Conservation (phyloP, 2,797 vertebrate species). For the Allobates femoralis region DNA sequence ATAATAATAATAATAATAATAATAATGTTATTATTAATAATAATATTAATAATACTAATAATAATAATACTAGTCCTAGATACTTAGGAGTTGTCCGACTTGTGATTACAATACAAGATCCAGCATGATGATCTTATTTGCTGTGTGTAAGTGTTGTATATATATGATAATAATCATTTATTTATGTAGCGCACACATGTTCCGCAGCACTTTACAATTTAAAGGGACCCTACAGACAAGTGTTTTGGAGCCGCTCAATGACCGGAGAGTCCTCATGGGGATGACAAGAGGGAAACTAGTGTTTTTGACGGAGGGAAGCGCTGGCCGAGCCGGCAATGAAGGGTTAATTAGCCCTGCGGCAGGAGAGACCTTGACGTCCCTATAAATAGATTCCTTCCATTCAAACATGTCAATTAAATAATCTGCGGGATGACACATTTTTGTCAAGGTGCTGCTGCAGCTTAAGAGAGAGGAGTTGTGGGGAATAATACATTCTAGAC, state of each 20-base stretch:
- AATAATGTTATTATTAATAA: no score
- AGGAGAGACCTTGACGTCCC: conserved; percentile 30
- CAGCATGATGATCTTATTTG: no score
- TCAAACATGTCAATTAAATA: conserved; percentile 43
- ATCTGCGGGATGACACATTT: conserved; percentile 50
- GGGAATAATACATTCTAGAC: conserved; percentile 30
- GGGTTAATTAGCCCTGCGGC: conserved; percentile 39
- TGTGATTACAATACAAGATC: no score
- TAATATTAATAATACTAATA: no score
- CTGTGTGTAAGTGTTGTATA: no score
- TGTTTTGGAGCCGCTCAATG: background rate
- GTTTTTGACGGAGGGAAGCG: background rate
- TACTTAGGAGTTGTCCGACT: no score
- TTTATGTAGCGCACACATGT: no score
- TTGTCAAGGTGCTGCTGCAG: conserved; percentile 53
- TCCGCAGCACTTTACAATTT: no score
- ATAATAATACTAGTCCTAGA: no score
- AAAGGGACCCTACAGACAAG: no score
- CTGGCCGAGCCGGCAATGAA: background rate
- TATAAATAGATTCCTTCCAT: conserved; percentile 47
- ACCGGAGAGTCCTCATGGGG: background rate
- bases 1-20: no score
- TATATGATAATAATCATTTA: no score
- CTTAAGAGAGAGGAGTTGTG: conserved; percentile 54
- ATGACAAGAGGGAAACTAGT: background rate